phyloP scores from a whole-genome alignment of 2,888 invertebrate species.

The Laspeyria flexula region DNA sequence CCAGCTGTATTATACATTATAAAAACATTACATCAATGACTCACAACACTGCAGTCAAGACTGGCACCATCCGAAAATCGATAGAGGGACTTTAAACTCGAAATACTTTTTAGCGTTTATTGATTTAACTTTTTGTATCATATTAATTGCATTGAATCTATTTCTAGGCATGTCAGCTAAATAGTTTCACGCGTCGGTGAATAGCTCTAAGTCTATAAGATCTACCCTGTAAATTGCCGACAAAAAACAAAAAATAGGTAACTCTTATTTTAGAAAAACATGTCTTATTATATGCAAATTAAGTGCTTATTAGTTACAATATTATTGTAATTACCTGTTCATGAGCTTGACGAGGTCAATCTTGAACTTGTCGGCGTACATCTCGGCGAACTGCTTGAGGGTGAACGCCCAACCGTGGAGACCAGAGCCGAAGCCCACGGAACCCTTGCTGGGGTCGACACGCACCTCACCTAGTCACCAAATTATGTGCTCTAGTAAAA shows the following conservation, averaged over 20 bases:
- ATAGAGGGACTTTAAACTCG: background rate
- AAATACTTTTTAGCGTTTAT: no score
- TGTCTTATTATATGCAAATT: no score
- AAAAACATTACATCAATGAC: background rate
- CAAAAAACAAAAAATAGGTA: no score
- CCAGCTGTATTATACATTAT: background rate
- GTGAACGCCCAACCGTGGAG: conserved; percentile 99
- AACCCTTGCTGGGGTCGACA: conserved; percentile 99
- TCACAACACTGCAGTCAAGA: background rate
- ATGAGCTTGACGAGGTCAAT: conserved; percentile 98
- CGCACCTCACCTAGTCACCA: conserved; percentile 91
- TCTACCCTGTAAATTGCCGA: no score
- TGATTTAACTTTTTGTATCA: no score
- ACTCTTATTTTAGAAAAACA: no score
- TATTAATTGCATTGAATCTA: no score
- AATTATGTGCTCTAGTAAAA: background rate
- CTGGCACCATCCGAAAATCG: background rate
- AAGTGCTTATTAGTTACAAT: no score
- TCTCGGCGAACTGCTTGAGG: conserved; percentile 99
- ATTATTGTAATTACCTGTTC: conserved; percentile 89
- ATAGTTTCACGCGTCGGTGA: no score
- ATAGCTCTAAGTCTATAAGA: no score
- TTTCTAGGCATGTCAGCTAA: no score
- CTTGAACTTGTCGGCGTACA: conserved; percentile 99
- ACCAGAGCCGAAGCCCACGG: conserved; percentile 99